A percentile compares a stretch with the other conserved stretches of the same genome.
Conservation (phyloP, 1,140 invertebrate species). For the Tenebrio molitor region DNA sequence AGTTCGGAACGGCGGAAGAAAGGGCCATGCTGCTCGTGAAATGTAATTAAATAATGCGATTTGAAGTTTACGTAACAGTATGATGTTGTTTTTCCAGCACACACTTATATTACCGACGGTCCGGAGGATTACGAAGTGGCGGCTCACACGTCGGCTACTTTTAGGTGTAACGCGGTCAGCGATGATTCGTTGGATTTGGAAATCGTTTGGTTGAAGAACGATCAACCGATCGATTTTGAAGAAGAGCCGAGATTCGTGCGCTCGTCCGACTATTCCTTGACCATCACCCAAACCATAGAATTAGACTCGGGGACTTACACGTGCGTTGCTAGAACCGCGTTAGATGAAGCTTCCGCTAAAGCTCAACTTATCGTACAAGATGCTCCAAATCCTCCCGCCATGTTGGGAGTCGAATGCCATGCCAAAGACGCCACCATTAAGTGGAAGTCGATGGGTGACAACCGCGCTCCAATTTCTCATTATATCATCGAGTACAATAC, state of each 20-base stretch:
- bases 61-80: conserved; percentile 15
- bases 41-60: conserved; percentile 68
- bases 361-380: conserved; percentile 96
- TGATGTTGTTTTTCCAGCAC: conserved; percentile 73
- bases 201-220: conserved; percentile 92
- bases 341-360: conserved; percentile 86
- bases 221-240: conserved; percentile 89
- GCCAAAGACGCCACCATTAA: conserved; percentile 79
- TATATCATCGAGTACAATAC: conserved; percentile 97
- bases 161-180: conserved; percentile 91
- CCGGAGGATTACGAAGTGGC: conserved; percentile 93
- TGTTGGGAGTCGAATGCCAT: conserved; percentile 78
- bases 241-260: conserved; percentile 85
- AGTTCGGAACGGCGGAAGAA: conserved; percentile 86
- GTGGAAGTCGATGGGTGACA: conserved; percentile 93
- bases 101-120: conserved; percentile 86
- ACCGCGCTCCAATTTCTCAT: conserved; percentile 92
- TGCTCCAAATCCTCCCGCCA: conserved; percentile 89
- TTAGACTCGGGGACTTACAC: conserved; percentile 96
- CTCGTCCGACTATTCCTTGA: conserved; percentile 91
- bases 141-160: conserved; percentile 90
- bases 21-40: conserved; percentile 86
- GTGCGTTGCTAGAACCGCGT: conserved; percentile 91
- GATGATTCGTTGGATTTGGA: conserved; percentile 84
- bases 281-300: conserved; percentile 94